Conservation (phyloP, 2,888 invertebrate genomes). For the Chrysina gloriosa region DNA sequence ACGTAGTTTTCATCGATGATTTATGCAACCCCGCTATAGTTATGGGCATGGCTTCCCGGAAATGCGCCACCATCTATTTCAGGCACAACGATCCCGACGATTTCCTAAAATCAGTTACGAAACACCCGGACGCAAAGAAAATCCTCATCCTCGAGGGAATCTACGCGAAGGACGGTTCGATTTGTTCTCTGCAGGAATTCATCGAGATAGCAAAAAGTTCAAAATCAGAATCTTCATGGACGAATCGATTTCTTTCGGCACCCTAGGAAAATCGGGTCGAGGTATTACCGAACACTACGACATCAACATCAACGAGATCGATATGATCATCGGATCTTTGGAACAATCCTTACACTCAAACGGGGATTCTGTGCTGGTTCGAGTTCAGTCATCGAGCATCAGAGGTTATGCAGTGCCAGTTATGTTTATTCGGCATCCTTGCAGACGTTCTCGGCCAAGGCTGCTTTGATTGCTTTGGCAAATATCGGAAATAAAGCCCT, state of each 20-base stretch:
- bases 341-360: slow-evolving; percentile 89
- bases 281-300: slow-evolving; percentile 91
- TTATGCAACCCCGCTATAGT: slow-evolving; percentile 88
- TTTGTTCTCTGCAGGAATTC: slow-evolving; percentile 87
- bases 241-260: slow-evolving; percentile 88
- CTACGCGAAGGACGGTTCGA: slow-evolving; percentile 89
- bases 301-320: slow-evolving; percentile 77
- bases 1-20: slow-evolving; percentile 91
- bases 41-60: slow-evolving; percentile 91
- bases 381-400: slow-evolving; percentile 94
- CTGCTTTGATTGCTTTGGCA: slow-evolving; percentile 84
- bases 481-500: slow-evolving; percentile 76
- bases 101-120: slow-evolving; percentile 64
- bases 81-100: slow-evolving; percentile 90
- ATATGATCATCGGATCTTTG: slow-evolving; percentile 87
- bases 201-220: slow-evolving; percentile 85
- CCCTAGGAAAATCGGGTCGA: slow-evolving; percentile 84
- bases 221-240: slow-evolving; percentile 94
- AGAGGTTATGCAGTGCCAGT: slow-evolving; percentile 87
- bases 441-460: slow-evolving; percentile 91
- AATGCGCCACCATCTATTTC: slow-evolving; percentile 84
- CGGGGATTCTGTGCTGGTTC: slow-evolving; percentile 97
- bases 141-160: slow-evolving; percentile 95
- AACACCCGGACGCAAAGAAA: slow-evolving; percentile 63
- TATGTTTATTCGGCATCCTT: slow-evolving; percentile 98